Conservation (phyloP, 2,888 invertebrate species). For the Drosophila acutilabella region DNA sequence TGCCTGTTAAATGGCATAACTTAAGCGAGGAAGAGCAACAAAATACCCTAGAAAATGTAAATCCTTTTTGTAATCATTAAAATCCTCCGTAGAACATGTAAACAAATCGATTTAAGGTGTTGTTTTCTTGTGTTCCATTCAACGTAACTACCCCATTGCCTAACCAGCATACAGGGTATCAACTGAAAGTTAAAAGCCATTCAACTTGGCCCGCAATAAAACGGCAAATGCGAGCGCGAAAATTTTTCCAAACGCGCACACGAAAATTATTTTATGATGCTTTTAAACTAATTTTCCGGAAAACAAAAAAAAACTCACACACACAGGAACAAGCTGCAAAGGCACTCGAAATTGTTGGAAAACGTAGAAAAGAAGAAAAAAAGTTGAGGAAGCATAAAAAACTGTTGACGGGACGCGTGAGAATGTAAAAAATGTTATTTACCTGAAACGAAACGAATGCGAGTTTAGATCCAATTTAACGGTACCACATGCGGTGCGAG, state of each 20-base stretch:
- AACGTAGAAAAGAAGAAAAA: constrained; percentile 2
- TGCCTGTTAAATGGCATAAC: constrained; percentile 20
- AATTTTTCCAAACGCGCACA: constrained; percentile 57
- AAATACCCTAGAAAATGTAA: constrained; percentile 23
- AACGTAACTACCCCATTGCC: not conserved
- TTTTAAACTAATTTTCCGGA: constrained; percentile 79
- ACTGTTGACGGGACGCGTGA: constrained; percentile 62
- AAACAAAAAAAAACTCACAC: constrained; percentile 53
- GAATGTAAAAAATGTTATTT: constrained; percentile 70
- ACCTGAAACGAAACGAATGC: constrained; percentile 34
- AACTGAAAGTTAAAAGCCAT: constrained; percentile 66
- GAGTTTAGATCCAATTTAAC: constrained; percentile 46
- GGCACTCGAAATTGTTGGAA: constrained; percentile 33
- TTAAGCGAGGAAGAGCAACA: not conserved
- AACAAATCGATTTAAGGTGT: not conserved
- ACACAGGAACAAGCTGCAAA: constrained; percentile 56
- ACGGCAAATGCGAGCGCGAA: constrained; percentile 63
- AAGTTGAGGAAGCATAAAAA: constrained; percentile 19
- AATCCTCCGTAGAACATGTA: not conserved
- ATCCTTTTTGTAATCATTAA: not conserved
- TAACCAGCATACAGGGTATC: constrained; percentile 19
- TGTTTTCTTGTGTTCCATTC: too few relatives aligned
- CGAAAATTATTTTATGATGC: constrained; percentile 79
- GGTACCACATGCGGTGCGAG: constrained; percentile 45
- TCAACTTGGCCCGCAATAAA: constrained; percentile 69